Evolutionary conservation across 2,113 vertebrate species (phyloP).

Genomic region (Suricata suricatta): DNA sequence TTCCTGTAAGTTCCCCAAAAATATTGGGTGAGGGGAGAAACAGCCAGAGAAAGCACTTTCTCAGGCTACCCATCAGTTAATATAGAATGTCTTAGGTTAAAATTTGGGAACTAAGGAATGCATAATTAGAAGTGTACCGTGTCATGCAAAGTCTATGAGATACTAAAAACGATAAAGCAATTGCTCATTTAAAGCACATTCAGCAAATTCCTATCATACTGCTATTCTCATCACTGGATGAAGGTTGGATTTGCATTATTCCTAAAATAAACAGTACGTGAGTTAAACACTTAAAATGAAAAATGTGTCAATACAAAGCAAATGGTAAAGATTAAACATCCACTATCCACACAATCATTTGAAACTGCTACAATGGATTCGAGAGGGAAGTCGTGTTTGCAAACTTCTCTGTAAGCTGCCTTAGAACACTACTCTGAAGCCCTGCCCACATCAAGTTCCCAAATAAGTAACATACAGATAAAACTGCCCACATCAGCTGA

Average conservation of each 20-base stretch:
- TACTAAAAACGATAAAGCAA: slow-evolving; percentile 1
- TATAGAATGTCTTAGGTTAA: slow-evolving; percentile 5
- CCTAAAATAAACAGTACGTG: slow-evolving; percentile 36
- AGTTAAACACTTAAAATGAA: slow-evolving; percentile 50
- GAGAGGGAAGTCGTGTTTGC: slow-evolving; percentile 15
- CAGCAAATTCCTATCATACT: slow-evolving; percentile 25
- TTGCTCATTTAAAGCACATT: slow-evolving; percentile 42
- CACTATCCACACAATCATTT: slow-evolving; percentile 24
- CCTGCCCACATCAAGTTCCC: not conserved
- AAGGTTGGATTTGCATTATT: slow-evolving; percentile 50
- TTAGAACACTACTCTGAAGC: slow-evolving; percentile 11
- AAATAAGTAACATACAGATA: slow-evolving; percentile 26
- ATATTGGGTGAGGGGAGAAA: not conserved
- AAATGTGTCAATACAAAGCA: slow-evolving; percentile 41
- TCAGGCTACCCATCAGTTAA: slow-evolving; percentile 39
- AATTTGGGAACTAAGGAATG: slow-evolving; percentile 54
- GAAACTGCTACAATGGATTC: not conserved
- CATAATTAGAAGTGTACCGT: slow-evolving; percentile 42
- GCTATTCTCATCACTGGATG: slow-evolving; percentile 29
- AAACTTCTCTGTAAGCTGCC: slow-evolving; percentile 6
- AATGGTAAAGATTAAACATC: slow-evolving; percentile 36
- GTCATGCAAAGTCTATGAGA: slow-evolving; percentile 51
- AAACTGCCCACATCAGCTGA: not conserved
- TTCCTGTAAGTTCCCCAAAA: not conserved
- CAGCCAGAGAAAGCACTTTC: slow-evolving; percentile 23